phyloP scores from a whole-genome alignment of 2,797 vertebrate genomes.

The Jordanella pulchra region DNA sequence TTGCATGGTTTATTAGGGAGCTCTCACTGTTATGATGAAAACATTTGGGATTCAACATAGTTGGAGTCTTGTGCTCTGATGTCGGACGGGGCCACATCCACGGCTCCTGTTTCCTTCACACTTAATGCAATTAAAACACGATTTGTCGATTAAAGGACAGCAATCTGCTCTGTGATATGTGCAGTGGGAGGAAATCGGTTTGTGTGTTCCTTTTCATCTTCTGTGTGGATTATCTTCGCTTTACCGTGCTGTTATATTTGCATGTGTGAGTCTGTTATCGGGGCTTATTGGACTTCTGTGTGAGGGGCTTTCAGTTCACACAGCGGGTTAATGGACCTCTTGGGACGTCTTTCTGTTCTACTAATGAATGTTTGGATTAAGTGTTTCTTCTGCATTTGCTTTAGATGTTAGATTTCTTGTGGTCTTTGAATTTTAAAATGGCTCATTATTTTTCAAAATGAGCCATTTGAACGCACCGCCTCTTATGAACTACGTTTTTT shows the following conservation, averaged over 20 bases:
- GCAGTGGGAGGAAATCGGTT: background rate
- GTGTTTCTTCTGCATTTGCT: constrained; percentile 40
- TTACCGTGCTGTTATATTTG: constrained; percentile 5
- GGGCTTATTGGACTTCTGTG: constrained; percentile 36
- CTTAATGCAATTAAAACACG: constrained; percentile 62
- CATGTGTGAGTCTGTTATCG: constrained; percentile 22
- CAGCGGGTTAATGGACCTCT: constrained; percentile 67
- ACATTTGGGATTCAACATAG: constrained; percentile 41
- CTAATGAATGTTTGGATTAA: constrained; percentile 60
- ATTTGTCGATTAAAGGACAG: constrained; percentile 63
- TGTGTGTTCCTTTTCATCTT: constrained; percentile 24
- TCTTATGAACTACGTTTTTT: constrained; percentile 13
- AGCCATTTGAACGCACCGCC: constrained; percentile 28
- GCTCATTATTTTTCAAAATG: constrained; percentile 42
- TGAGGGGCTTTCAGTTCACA: constrained; percentile 45
- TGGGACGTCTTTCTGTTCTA: constrained; percentile 44
- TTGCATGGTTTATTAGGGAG: constrained; percentile 19
- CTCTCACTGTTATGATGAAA: constrained; percentile 42
- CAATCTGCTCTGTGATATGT: constrained; percentile 31
- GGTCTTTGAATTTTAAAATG: constrained; percentile 25
- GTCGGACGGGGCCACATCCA: constrained; percentile 50
- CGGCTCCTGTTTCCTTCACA: constrained; percentile 52
- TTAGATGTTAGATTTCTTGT: constrained; percentile 42
- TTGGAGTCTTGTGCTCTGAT: constrained; percentile 32
- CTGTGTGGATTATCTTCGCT: constrained; percentile 12